Conservation (phyloP, 2,888 invertebrate species). For the Spialia ferax region DNA sequence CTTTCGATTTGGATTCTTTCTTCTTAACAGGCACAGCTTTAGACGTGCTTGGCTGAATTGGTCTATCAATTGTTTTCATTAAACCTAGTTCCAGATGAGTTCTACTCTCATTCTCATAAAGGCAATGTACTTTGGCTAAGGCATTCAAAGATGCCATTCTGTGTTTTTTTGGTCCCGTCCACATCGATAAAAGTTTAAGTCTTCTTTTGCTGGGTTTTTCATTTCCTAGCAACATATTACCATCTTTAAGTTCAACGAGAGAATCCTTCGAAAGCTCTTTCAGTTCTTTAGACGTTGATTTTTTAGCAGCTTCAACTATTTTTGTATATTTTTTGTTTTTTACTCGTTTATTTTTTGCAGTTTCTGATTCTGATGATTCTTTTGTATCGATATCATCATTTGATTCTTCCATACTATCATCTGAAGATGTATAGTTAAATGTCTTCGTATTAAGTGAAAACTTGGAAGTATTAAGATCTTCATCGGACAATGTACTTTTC, state of each 20-base stretch:
- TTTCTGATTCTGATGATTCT: conserved; percentile 76
- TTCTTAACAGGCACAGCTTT: conserved; percentile 76
- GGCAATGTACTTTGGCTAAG: conserved; percentile 95
- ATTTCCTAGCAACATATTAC: conserved; percentile 63
- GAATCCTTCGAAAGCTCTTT: conserved; percentile 81
- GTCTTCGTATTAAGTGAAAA: conserved; percentile 73
- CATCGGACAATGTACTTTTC: conserved; percentile 70
- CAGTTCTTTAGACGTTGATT: conserved; percentile 73
- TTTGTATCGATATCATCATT: conserved; percentile 79
- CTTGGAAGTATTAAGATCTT: conserved; percentile 76
- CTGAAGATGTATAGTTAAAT: conserved; percentile 73
- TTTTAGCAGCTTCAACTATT: conserved; percentile 72
- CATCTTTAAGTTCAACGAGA: conserved; percentile 75
- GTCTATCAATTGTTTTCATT: conserved; percentile 80
- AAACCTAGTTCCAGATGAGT: conserved; percentile 89
- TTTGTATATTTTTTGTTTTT: conserved; percentile 78
- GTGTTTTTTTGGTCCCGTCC: conserved; percentile 93
- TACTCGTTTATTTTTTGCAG: conserved; percentile 67
- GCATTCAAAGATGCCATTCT: conserved; percentile 96
- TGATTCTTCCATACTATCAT: conserved; percentile 77
- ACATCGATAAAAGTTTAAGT: conserved; percentile 89
- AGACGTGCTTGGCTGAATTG: conserved; percentile 82
- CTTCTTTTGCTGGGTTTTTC: conserved; percentile 81
- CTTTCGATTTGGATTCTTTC: conserved; percentile 75
- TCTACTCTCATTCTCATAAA: conserved; percentile 95